Base-by-base conservation (phyloP, 2,113 vertebrate species). In the Pachyramphus minor region DNA sequence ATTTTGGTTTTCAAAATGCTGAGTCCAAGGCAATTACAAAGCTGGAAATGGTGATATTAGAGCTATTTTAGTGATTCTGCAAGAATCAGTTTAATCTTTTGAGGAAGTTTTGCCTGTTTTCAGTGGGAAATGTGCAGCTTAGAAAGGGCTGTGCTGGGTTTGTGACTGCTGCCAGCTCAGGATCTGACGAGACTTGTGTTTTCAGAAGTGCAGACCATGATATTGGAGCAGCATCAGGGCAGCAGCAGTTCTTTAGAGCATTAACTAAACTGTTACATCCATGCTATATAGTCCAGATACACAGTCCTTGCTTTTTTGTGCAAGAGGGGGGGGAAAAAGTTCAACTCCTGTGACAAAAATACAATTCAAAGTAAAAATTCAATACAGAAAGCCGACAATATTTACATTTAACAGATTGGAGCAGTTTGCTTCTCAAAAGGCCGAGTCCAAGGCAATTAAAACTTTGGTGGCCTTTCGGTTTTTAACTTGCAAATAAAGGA, bases 351-450 rank as follows among this genome's bases (percentile, higher is more conserved):
- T 24, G 52, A 69, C 21, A 71, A 76, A 83, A 90, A 93, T 71
- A 91, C 33, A 84, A 90, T 50, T 83, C 33, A 58, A 93, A 77
- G 23, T 6, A 92, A 90, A 84, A 31, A 31, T 5, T 1, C 15
- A 17, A 55, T 23, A 17, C 55, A 49, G 83, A 78, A 89, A 92
- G 53, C 59, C 2, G 2, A 30, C 80, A 27, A 92, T 84, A 96
- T 95, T 97, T 96, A 87, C 91, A 83, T 96, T 95, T 52, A 84
- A 73, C 92, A 97, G 94, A 96, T 82, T 96, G 95, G 24, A 92
- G 72, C 88, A 45, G 47, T 97, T 95, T 73, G 78, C n/a, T 88
- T 94, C 91, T 94, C 95, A 93, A 96, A 96, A 82, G 92, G 1
- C 72, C 5, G 63, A 66, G 80, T 56, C 64, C 56, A 30, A 71